phyloP scores from a whole-genome alignment of 2,113 vertebrate species.

The Rhynchomys soricoides region DNA sequence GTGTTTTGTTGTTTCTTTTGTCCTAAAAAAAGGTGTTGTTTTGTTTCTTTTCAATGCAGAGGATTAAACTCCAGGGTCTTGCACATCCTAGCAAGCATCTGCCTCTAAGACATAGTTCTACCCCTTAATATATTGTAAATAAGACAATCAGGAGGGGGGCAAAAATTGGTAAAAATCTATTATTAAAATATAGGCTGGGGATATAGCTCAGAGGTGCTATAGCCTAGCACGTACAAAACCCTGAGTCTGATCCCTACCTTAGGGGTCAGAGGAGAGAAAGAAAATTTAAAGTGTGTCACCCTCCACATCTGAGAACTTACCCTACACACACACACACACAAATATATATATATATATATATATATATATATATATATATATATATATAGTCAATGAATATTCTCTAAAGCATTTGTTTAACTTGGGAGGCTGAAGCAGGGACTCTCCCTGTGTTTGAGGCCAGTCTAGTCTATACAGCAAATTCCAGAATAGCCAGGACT shows the following conservation, averaged over 20 bases:
- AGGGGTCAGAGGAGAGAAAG: background rate
- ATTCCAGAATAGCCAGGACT: background rate
- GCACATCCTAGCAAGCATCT: background rate
- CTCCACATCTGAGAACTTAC: constrained; percentile 41
- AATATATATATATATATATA: no score
- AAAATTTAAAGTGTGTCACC: background rate
- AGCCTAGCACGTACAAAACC: background rate
- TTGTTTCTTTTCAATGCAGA: background rate
- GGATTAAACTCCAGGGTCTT: background rate
- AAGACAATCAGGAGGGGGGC: background rate
- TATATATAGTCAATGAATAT: no score
- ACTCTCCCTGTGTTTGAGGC: background rate
- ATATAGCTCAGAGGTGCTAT: background rate
- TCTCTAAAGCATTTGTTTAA: constrained; percentile 22
- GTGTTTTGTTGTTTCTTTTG: background rate
- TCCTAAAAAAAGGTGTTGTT: background rate
- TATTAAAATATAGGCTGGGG: constrained; percentile 16
- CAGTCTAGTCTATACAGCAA: background rate
- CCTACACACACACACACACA: no score
- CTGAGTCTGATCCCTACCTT: background rate
- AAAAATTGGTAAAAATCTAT: constrained; percentile 18
- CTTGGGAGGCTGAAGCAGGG: background rate
- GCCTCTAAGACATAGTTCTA: background rate
- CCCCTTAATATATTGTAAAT: background rate
- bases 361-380: no score